Evolutionary conservation across 2,113 vertebrate genomes (phyloP).

Genomic region (Ceyx cyanopectus): DNA sequence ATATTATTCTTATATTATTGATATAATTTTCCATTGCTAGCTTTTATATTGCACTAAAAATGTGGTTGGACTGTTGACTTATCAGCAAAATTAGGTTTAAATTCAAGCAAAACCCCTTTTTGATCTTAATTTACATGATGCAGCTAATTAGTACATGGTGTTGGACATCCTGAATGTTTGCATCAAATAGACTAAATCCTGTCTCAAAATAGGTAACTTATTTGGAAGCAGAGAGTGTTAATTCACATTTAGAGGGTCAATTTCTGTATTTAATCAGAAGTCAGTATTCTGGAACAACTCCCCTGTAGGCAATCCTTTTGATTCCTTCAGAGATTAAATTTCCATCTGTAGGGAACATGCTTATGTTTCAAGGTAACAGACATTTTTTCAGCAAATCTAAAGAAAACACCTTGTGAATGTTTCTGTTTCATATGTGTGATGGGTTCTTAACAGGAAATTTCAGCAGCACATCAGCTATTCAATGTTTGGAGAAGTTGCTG

Average conservation of each 20-base stretch:
- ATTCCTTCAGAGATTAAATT: neutral
- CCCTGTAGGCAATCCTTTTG: neutral
- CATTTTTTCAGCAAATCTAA: neutral
- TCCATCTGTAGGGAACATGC: neutral
- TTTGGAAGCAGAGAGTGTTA: neutral
- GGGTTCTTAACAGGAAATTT: neutral
- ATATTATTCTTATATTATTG: neutral
- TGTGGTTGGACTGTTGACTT: neutral
- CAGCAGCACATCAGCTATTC: neutral
- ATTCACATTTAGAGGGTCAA: neutral
- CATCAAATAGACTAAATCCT: neutral
- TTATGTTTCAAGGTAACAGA: neutral
- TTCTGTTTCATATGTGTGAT: neutral
- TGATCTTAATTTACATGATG: neutral
- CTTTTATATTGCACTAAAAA: neutral
- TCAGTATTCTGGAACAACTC: neutral
- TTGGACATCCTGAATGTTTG: neutral
- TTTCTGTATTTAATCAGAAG: neutral
- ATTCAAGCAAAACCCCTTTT: fast-evolving
- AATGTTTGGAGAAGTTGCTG: neutral
- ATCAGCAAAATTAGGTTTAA: neutral
- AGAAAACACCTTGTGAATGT: neutral
- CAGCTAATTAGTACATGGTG: neutral
- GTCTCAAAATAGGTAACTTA: neutral
- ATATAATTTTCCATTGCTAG: neutral